A percentile compares a stretch with the other conserved stretches of the same genome.
phyloP scores from a whole-genome alignment of 2,797 vertebrate genomes.

The Nasua narica region DNA sequence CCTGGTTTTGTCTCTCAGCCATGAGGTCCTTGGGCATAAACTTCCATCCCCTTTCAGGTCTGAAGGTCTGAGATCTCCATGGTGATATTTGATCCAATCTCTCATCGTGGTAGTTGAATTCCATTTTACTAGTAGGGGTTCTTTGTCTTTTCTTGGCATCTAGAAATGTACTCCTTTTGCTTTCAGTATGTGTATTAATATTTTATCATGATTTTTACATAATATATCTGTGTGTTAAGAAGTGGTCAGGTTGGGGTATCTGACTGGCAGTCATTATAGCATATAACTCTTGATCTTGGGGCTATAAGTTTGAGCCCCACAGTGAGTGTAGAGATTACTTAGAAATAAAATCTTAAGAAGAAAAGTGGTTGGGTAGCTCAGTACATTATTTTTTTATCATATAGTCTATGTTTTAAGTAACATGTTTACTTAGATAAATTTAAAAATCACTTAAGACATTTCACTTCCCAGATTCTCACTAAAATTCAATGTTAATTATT shows the following conservation, averaged over 20 bases:
- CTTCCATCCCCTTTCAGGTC: background rate
- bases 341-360: background rate
- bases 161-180: background rate
- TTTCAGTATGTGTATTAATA: background rate
- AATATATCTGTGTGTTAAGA: background rate
- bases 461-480: background rate
- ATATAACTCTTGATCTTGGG: background rate
- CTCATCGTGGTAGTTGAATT: background rate
- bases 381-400: background rate
- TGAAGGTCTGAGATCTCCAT: background rate
- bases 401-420: background rate
- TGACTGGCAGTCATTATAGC: background rate
- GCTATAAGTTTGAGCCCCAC: background rate
- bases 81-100: background rate
- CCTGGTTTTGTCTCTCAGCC: background rate
- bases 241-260: background rate
- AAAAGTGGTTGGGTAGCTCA: background rate
- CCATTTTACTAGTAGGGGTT: background rate
- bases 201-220: background rate
- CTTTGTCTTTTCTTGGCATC: background rate
- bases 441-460: constrained; percentile 12
- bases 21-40: background rate
- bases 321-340: background rate
- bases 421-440: background rate
- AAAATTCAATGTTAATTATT: constrained; percentile 25